A percentile compares a stretch with the other conserved stretches of the same genome.
Conservation (phyloP, 2,888 invertebrate genomes). For the Liposcelis brunnea region DNA sequence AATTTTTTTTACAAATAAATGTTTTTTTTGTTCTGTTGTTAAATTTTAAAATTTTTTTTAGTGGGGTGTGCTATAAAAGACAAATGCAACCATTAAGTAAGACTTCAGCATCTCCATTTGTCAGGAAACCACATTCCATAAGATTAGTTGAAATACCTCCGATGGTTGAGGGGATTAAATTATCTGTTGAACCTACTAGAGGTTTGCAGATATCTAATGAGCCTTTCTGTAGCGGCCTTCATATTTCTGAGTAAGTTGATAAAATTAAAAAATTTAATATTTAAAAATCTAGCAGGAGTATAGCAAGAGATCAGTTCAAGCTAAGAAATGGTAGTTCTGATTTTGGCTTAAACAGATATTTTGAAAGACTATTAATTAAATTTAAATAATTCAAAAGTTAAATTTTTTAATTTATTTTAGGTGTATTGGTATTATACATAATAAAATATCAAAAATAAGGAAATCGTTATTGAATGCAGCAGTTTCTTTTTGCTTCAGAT, state of each 20-base stretch:
- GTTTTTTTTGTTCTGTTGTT: neutral
- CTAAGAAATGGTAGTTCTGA: no score
- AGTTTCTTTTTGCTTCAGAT: neutral
- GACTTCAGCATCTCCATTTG: slow-evolving; percentile 31
- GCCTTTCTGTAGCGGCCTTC: slow-evolving; percentile 37
- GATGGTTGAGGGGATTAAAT: slow-evolving; percentile 40
- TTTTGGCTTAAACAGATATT: no score
- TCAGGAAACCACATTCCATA: slow-evolving; percentile 55
- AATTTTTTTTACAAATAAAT: slow-evolving; percentile 7
- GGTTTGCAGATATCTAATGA: slow-evolving; percentile 24
- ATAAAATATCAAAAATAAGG: neutral
- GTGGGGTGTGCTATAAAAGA: slow-evolving; percentile 59
- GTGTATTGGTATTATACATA: neutral
- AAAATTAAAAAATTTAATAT: no score
- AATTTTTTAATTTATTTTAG: neutral
- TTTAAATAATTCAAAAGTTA: no score
- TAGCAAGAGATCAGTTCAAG: no score
- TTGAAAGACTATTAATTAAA: no score
- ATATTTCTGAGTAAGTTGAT: slow-evolving; percentile 49
- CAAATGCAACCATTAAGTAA: slow-evolving; percentile 45
- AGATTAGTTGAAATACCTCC: slow-evolving; percentile 67
- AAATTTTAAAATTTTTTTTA: slow-evolving; percentile 22
- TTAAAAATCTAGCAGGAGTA: no score
- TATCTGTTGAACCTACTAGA: slow-evolving; percentile 37
- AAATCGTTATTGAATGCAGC: neutral